Evolutionary conservation across 2,888 invertebrate genomes (phyloP).

Genomic region (Meliscaeva auricollis): DNA sequence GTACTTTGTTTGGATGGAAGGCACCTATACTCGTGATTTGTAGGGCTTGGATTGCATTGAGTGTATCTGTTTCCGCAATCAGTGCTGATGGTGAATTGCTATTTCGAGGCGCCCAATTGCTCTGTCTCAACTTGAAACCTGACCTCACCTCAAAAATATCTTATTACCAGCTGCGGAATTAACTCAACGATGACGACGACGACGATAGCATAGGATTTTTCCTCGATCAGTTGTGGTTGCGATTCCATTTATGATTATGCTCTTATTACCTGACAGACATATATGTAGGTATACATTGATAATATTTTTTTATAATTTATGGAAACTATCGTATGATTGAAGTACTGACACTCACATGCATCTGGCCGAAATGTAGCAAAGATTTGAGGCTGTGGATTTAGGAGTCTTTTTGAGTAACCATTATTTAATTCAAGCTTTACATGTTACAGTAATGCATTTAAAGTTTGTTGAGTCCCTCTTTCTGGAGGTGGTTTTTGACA

Average conservation of each 20-base stretch:
- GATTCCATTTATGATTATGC: conserved; percentile 60
- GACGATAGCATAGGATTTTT: conserved; percentile 2
- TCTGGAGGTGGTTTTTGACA: too few species aligned
- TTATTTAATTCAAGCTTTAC: too few species aligned
- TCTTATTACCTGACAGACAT: conserved; percentile 60
- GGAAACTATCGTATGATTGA: conserved; percentile 1
- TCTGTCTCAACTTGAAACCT: conserved; percentile 62
- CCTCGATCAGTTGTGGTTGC: conserved; percentile 50
- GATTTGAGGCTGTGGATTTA: too few species aligned
- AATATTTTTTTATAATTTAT: conserved; percentile 2
- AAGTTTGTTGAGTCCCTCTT: too few species aligned
- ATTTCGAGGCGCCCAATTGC: conserved; percentile 65
- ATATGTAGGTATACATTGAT: conserved; percentile 22
- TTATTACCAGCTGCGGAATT: conserved; percentile 44
- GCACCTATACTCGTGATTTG: conserved; percentile 15
- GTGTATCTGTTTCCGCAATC: conserved; percentile 72
- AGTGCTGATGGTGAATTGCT: conserved; percentile 55
- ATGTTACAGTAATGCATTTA: too few species aligned
- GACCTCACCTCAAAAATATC: conserved; percentile 71
- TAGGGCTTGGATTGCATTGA: conserved; percentile 58
- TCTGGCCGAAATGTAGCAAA: conserved; percentile 33
- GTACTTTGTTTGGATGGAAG: conserved; percentile 9
- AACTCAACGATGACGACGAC: neutral
- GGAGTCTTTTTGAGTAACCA: too few species aligned
- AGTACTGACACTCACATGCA: conserved; percentile 11